Evolutionary conservation across 2,797 vertebrate genomes (phyloP).

Genomic region (Myotis vivesi): DNA sequence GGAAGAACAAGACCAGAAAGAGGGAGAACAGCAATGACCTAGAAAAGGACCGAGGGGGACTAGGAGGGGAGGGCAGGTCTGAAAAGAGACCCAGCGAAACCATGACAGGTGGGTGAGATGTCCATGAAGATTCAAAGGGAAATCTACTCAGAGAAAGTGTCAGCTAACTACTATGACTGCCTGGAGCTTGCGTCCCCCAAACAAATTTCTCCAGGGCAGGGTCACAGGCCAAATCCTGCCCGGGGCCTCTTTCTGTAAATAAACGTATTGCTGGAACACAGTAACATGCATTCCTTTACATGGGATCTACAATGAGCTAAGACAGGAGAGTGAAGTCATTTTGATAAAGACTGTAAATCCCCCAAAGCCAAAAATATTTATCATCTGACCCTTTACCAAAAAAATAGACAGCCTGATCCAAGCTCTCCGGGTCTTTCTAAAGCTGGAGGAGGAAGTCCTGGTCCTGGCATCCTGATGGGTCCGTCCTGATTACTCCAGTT

Average conservation of each 20-base stretch:
- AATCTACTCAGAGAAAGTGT: background rate
- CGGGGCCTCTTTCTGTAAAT: background rate
- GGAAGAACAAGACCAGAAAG: background rate
- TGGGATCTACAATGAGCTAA: background rate
- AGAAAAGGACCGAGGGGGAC: no score
- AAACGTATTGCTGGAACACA: background rate
- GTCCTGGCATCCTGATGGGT: background rate
- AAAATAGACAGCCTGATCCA: background rate
- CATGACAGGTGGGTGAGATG: background rate
- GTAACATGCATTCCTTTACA: background rate
- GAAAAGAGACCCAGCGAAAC: background rate
- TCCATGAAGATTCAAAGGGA: background rate
- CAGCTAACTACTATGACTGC: background rate
- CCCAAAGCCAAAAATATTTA: background rate
- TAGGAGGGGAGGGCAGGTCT: accelerated
- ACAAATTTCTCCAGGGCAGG: background rate
- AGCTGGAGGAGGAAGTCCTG: background rate
- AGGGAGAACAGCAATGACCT: background rate
- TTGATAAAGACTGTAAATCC: background rate
- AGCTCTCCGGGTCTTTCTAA: background rate
- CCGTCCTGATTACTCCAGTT: accelerated
- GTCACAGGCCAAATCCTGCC: background rate
- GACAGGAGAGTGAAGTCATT: background rate
- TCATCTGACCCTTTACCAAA: background rate
- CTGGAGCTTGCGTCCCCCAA: background rate